Conservation (phyloP, 2,113 vertebrate species). For the Emydocephalus ijimae region DNA sequence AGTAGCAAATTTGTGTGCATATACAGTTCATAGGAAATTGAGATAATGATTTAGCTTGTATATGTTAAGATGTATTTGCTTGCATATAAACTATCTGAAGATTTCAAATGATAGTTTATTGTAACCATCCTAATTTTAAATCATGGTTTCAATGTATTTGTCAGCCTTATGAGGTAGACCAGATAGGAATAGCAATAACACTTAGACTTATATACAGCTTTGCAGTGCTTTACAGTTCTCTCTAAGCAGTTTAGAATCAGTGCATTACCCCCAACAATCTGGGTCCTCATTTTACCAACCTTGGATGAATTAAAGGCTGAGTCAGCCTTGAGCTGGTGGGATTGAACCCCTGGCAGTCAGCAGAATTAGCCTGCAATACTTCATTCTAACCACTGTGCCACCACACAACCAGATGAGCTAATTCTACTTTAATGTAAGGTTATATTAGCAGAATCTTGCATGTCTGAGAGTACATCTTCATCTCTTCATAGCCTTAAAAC, state of each 20-base stretch:
- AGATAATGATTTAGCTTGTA: not conserved
- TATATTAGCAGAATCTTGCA: not conserved
- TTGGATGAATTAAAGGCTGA: no score
- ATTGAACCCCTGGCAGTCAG: no score
- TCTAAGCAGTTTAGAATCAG: no score
- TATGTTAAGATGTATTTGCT: not conserved
- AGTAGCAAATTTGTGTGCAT: not conserved
- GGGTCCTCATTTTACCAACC: no score
- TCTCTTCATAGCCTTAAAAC: not conserved
- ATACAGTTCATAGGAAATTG: not conserved
- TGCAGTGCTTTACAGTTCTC: no score
- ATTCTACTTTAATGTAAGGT: not conserved
- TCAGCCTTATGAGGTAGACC: not conserved
- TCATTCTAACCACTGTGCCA: no score
- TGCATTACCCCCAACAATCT: no score
- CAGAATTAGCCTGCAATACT: no score
- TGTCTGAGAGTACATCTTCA: not conserved
- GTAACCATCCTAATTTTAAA: not conserved
- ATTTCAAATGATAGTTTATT: not conserved
- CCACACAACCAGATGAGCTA: not conserved
- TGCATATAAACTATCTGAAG: not conserved
- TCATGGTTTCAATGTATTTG: not conserved
- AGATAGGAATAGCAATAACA: not conserved
- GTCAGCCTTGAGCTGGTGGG: no score
- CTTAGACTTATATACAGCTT: no score